Base-by-base conservation (phyloP, 2,888 invertebrate genomes). In the Acrobasis suavella region DNA sequence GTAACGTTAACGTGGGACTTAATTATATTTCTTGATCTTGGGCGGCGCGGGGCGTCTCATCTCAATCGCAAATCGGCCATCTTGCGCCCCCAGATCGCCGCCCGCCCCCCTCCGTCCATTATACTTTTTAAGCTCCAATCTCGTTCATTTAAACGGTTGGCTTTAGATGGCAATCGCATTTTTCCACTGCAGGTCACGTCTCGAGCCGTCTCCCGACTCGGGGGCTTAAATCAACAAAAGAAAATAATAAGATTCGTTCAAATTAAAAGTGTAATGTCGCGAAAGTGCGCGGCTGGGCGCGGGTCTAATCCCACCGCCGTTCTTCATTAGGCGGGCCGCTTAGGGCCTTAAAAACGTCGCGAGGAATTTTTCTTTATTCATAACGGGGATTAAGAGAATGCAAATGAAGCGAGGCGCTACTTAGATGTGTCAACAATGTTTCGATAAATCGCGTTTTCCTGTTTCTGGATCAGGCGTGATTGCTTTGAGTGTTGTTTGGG, bases 91-190 rank as follows among this genome's bases (percentile, higher is more conserved):
- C 85, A 78, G 87, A 90, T 89, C 85, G 85, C 90, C 89, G 85
- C 91, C 89, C 91, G 88, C 88, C 85, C 81, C 78, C 82, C 85
- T 87, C 86, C 87, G 92, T 92, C 94, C 94, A 94, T 94, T 94
- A 94, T 94, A 94, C 94, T 94, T 94, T 94, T 94, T 94, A 94
- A 94, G 94, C 94, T 90, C 94, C 94, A 94, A 94, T 94, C 94
- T 94, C 93, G 93, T 93, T 94, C 94, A 94, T 94, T 93, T 94
- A 94, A 94, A 94, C 94, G 94, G 93, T 94, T 94, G 94, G 94
- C 94, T 94, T 94, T 94, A 93, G 93, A 93, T 93, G 91, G 91
- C 93, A 94, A 94, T 94, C 94, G 94, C 94, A 94, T 94, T 94
- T 94, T 94, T 94, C 94, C 93, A 93, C 93, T 93, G 93, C 93